Conservation (phyloP, 1,140 invertebrate species). For the Bombus breviceps region DNA sequence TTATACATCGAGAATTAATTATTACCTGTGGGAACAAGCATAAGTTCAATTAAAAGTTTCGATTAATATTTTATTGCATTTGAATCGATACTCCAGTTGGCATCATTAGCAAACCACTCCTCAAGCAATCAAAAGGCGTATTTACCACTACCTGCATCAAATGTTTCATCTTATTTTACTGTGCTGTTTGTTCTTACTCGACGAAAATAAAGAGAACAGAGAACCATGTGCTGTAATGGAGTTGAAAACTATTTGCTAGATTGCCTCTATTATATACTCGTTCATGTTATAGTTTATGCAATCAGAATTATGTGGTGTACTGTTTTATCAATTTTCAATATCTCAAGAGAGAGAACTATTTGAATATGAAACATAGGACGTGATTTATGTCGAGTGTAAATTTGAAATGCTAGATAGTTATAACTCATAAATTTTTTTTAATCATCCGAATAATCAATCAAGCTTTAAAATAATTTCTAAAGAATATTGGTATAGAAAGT, state of each 20-base stretch:
- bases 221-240: neutral
- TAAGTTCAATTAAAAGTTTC: neutral
- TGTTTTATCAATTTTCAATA: neutral
- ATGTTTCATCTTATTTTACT: too few species aligned
- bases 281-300: neutral
- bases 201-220: too few species aligned
- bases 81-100: neutral
- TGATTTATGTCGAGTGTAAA: neutral
- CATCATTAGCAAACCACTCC: neutral
- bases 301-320: neutral
- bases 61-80: neutral
- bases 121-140: neutral
- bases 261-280: neutral
- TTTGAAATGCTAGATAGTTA: neutral
- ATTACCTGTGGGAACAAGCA: neutral
- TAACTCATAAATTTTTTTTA: neutral
- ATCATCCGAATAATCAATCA: neutral
- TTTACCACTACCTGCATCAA: neutral
- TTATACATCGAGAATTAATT: conserved; percentile 17
- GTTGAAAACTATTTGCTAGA: neutral
- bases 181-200: neutral
- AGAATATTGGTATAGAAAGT: neutral
- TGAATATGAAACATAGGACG: neutral
- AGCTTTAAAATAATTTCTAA: neutral
- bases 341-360: neutral